These are phyloP conservation scores for Oryctolagus cuniculus DNA, from an alignment of 2,113 vertebrate species.

Conservation along the genomic window DNA sequence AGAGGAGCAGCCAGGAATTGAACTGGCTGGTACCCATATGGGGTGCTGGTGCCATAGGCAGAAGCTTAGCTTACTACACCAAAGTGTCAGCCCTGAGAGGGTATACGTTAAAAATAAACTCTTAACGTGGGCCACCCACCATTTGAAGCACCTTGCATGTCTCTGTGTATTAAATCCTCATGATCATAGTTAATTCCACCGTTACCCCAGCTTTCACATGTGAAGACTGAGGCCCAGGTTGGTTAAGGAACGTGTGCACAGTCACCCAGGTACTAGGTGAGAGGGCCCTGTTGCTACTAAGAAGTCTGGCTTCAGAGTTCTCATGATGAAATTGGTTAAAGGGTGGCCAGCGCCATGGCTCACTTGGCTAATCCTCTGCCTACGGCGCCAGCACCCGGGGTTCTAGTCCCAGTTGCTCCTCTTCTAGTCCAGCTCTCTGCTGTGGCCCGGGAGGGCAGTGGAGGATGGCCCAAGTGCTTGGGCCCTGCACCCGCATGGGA, in stretches of 20 bases:
- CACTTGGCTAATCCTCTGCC: too few species aligned
- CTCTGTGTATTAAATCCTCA: not conserved
- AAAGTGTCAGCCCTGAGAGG: not conserved
- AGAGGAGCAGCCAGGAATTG: too few species aligned
- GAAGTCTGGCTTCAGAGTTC: not conserved
- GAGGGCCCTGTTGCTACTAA: not conserved
- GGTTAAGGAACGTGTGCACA: not conserved
- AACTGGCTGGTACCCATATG: too few species aligned
- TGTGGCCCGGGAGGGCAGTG: too few species aligned
- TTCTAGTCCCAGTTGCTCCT: too few species aligned
- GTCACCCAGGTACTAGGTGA: not conserved
- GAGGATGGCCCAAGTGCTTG: too few species aligned
- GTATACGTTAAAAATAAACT: slow-evolving; percentile 2
- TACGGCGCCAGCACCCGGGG: too few species aligned
- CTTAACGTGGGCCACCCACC: not conserved
- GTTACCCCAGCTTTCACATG: slow-evolving; percentile 1
- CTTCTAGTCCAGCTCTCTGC: too few species aligned
- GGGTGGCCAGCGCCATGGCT: too few species aligned
- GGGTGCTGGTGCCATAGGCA: too few species aligned
- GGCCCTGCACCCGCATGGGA: too few species aligned
- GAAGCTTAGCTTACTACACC: too few species aligned
- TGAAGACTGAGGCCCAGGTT: not conserved
- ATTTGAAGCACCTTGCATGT: not conserved
- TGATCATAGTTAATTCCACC: not conserved
- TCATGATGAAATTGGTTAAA: not conserved